A percentile compares a stretch with the other conserved stretches of the same genome.
These are phyloP conservation scores for Hemaris fuciformis DNA, from an alignment of 2,888 invertebrate genomes.

Conservation along the genomic window DNA sequence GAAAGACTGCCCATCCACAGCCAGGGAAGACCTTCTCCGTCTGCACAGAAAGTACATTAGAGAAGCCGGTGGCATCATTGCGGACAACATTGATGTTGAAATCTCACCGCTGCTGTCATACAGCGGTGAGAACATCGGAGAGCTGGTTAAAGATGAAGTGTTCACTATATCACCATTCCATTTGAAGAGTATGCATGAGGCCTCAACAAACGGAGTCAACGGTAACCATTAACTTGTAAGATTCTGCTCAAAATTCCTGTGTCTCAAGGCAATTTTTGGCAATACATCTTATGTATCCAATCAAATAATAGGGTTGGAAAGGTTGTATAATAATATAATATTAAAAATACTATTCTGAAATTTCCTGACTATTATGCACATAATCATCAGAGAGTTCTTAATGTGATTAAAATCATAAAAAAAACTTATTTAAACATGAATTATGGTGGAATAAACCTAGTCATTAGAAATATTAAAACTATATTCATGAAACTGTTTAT, in stretches of 20 bases:
- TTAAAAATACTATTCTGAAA: no score
- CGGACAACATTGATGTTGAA: slow-evolving; percentile 87
- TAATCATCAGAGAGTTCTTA: background rate
- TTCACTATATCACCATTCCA: slow-evolving; percentile 85
- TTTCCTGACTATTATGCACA: no score
- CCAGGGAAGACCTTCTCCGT: slow-evolving; percentile 87
- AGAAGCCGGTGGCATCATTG: slow-evolving; percentile 89
- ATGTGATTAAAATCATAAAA: background rate
- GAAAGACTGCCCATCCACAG: slow-evolving; percentile 95
- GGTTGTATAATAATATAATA: no score
- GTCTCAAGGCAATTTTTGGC: no score
- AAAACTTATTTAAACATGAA: no score
- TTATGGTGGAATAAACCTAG: no score
- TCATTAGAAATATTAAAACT: no score
- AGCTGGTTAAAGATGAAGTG: slow-evolving; percentile 84
- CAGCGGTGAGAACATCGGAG: slow-evolving; percentile 91
- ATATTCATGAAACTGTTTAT: no score
- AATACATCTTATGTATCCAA: no score
- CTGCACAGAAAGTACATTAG: slow-evolving; percentile 91
- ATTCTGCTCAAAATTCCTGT: background rate
- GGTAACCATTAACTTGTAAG: slow-evolving; percentile 53
- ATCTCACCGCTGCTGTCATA: slow-evolving; percentile 96
- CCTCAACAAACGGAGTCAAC: slow-evolving; percentile 58
- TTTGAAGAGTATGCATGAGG: slow-evolving; percentile 72
- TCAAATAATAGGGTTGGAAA: no score